Evolutionary conservation across 2,113 vertebrate species (phyloP).

Genomic region (Anolis carolinensis): DNA sequence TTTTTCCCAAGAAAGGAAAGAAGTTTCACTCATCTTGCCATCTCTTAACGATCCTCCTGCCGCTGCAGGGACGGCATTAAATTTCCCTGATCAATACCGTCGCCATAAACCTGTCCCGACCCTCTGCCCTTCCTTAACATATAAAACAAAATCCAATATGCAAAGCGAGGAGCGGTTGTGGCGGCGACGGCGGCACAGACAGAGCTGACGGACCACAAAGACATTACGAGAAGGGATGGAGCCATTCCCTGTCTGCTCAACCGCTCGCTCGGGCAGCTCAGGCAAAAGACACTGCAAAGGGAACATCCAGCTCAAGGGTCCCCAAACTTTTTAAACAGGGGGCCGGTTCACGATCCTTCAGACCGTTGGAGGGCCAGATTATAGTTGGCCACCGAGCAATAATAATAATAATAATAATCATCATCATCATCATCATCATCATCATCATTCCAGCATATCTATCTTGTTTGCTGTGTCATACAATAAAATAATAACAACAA

Average conservation of each 20-base stretch:
- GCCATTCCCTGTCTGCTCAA: not conserved
- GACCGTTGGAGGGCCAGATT: no score
- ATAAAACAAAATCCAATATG: conserved; percentile 71
- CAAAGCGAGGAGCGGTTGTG: conserved; percentile 31
- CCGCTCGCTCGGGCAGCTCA: not conserved
- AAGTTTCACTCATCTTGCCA: conserved; percentile 44
- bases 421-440: no score
- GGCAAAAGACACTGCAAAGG: not conserved
- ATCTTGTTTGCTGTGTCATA: no score
- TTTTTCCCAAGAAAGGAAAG: not conserved
- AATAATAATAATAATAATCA: no score
- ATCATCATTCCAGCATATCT: no score
- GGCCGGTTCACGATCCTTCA: no score
- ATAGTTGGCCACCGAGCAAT: no score
- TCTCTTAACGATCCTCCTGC: conserved; percentile 65
- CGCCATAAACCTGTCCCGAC: conserved; percentile 69
- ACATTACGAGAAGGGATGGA: not conserved
- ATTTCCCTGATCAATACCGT: conserved; percentile 71
- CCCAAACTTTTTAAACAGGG: no score
- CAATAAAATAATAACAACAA: no score
- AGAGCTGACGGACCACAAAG: not conserved
- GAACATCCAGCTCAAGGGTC: no score
- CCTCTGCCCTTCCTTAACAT: conserved; percentile 68
- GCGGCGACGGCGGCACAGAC: not conserved
- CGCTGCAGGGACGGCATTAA: conserved; percentile 74